phyloP scores from a whole-genome alignment of 2,888 invertebrate genomes.

The Cheilosia urbana region DNA sequence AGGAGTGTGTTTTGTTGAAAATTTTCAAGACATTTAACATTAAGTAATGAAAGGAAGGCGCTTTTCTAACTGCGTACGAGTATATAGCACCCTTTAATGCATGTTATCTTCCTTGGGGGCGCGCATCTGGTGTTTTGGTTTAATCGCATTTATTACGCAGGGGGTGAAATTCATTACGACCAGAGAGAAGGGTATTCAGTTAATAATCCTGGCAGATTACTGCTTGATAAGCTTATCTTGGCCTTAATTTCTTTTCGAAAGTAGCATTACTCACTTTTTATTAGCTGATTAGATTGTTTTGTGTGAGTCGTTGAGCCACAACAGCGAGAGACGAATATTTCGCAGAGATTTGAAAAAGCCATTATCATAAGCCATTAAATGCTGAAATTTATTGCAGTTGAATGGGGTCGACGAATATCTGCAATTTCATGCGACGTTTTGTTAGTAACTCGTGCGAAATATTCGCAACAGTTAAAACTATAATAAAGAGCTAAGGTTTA shows the following conservation, averaged over 20 bases:
- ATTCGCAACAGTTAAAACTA: conserved; percentile 10
- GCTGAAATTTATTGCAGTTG: conserved; percentile 38
- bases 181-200: conserved; percentile 35
- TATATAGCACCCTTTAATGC: background rate
- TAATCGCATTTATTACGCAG: conserved; percentile 37
- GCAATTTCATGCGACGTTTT: background rate
- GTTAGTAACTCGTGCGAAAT: conserved; percentile 1
- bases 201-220: conserved; percentile 59
- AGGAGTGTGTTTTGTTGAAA: conserved; percentile 46
- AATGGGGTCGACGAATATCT: conserved; percentile 24
- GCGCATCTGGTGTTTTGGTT: conserved; percentile 48
- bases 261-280: conserved; percentile 52
- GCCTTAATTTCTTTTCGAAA: conserved; percentile 32
- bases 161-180: conserved; percentile 41
- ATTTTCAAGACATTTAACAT: conserved; percentile 48
- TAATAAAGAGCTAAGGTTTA: conserved; percentile 17
- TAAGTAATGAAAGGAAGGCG: conserved; percentile 39
- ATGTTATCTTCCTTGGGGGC: background rate
- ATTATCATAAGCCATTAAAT: conserved; percentile 27
- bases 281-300: conserved; percentile 60
- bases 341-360: conserved; percentile 27
- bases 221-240: conserved; percentile 47
- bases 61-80: background rate
- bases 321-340: conserved; percentile 1
- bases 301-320: background rate